Evolutionary conservation across 1,140 invertebrate species (phyloP).

Genomic region (Thaumatotibia leucotreta): DNA sequence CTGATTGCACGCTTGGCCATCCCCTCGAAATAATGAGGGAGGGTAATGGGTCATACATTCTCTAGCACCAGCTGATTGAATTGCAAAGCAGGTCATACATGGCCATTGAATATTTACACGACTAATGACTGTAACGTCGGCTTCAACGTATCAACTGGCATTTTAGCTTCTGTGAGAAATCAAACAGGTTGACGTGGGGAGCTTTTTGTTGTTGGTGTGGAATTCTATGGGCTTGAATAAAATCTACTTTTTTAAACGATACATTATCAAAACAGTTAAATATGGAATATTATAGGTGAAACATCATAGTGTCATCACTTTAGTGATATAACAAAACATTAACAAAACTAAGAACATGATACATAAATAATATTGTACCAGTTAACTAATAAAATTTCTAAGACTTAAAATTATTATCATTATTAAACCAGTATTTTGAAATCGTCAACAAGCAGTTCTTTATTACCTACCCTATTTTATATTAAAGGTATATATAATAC

Average conservation of each 20-base stretch:
- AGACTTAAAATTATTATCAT: too few species aligned
- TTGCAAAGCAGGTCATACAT: constrained; percentile 48
- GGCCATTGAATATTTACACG: constrained; percentile 60
- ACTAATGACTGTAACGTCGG: constrained; percentile 46
- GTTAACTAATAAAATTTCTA: too few species aligned
- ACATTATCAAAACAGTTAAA: too few species aligned
- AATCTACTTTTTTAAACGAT: not conserved
- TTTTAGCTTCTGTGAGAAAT: constrained; percentile 40
- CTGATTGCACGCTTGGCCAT: constrained; percentile 38
- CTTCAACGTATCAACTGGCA: constrained; percentile 40
- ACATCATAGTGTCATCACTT: too few species aligned
- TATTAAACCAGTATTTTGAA: too few species aligned
- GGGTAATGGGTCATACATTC: constrained; percentile 58
- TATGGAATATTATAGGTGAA: too few species aligned
- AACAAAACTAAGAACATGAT: too few species aligned
- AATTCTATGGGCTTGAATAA: not conserved
- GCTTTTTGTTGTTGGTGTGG: not conserved
- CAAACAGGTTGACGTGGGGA: constrained; percentile 28
- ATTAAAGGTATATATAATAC: too few species aligned
- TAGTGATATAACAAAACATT: too few species aligned
- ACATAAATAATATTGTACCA: too few species aligned
- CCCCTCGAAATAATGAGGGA: constrained; percentile 50
- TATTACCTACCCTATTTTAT: too few species aligned
- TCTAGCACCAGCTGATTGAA: constrained; percentile 48
- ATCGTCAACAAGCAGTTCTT: too few species aligned